Evolutionary conservation across 2,888 invertebrate species (phyloP).

Genomic region (Caenorhabditis sinica): DNA sequence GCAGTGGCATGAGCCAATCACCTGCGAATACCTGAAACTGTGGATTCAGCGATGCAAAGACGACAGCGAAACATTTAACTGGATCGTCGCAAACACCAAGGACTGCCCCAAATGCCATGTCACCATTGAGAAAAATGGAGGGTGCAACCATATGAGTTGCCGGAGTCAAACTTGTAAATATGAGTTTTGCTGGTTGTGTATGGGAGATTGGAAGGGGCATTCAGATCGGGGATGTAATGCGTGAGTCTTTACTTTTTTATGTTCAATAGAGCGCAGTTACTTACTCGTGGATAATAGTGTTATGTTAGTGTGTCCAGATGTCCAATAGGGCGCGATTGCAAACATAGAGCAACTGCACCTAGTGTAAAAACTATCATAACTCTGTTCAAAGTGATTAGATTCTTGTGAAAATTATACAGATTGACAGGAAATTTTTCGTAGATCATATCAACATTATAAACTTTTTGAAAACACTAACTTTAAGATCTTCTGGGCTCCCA

Average conservation of each 20-base stretch:
- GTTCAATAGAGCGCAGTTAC: neutral
- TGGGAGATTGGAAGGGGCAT: constrained; percentile 98
- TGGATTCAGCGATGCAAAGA: constrained; percentile 99
- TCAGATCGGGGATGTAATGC: constrained; percentile 92
- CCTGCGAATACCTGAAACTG: constrained; percentile 92
- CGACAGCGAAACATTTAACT: constrained; percentile 92
- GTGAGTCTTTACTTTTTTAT: constrained; percentile 84
- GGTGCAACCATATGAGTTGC: constrained; percentile 99
- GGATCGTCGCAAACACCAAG: constrained; percentile 99
- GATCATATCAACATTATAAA: no score
- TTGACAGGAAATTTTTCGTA: no score
- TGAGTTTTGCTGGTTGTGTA: constrained; percentile 99
- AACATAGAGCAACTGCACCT: no score
- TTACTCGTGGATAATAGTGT: no score
- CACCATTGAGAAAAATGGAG: constrained; percentile 90
- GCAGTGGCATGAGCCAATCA: constrained; percentile 98
- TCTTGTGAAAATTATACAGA: no score
- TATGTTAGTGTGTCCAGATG: no score
- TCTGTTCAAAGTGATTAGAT: no score
- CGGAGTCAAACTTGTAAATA: constrained; percentile 97
- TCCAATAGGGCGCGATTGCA: no score
- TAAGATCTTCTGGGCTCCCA: no score
- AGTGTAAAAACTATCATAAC: no score
- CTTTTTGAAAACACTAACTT: no score
- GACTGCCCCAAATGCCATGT: constrained; percentile 98